phyloP scores from a whole-genome alignment of 2,888 invertebrate species.

The Leuctra nigra region DNA sequence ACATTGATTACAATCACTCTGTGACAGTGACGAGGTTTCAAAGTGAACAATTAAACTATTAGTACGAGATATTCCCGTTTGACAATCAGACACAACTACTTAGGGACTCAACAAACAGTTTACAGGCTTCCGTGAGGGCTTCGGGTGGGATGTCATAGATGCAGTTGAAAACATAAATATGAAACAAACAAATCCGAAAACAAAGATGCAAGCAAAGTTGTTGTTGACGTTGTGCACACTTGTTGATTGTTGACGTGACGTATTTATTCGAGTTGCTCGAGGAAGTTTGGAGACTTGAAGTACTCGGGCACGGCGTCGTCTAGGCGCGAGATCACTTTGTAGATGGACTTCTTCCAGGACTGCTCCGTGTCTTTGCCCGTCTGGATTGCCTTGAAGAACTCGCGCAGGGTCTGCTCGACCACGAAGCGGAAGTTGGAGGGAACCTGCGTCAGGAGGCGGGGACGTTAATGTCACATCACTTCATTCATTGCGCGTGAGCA shows the following conservation, averaged over 20 bases:
- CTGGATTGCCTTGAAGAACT: slow-evolving; percentile 98
- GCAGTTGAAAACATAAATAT: background rate
- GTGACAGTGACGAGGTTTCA: no score
- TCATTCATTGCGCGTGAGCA: background rate
- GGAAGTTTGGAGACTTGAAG: slow-evolving; percentile 99
- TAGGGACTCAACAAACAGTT: slow-evolving; percentile 27
- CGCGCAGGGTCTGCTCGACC: slow-evolving; percentile 94
- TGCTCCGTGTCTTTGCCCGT: slow-evolving; percentile 96
- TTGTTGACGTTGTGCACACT: slow-evolving; percentile 4
- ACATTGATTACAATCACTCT: no score
- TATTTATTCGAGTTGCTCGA: slow-evolving; percentile 93
- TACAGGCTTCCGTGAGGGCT: slow-evolving; percentile 22
- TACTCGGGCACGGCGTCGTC: slow-evolving; percentile 99
- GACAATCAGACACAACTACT: no score
- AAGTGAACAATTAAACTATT: no score
- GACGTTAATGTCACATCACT: background rate
- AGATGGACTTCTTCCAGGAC: slow-evolving; percentile 99
- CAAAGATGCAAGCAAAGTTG: slow-evolving; percentile 9
- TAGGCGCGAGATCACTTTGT: slow-evolving; percentile 98
- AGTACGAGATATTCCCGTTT: no score
- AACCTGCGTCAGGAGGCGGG: slow-evolving; percentile 57
- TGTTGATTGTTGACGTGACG: background rate
- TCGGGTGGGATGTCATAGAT: background rate
- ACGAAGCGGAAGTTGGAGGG: slow-evolving; percentile 96
- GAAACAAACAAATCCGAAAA: slow-evolving; percentile 5